phyloP scores from a whole-genome alignment of 2,888 invertebrate species.

The Caenorhabditis virilis region DNA sequence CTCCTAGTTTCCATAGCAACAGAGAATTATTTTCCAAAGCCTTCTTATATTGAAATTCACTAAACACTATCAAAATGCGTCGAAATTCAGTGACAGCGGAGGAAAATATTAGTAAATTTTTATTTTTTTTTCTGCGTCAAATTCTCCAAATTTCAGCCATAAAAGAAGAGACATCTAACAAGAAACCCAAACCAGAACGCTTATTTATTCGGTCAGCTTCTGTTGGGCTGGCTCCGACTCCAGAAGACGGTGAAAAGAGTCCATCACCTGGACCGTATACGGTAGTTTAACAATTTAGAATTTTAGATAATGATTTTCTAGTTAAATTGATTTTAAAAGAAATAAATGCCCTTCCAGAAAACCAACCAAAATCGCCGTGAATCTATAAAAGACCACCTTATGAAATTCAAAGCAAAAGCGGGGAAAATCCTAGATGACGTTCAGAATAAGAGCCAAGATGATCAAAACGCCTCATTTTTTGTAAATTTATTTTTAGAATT shows the following conservation, averaged over 20 bases:
- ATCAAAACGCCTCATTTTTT: background rate
- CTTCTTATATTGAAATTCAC: no score
- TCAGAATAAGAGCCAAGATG: constrained; percentile 7
- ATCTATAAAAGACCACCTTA: constrained; percentile 49
- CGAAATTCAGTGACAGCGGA: constrained; percentile 29
- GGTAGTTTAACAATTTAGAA: background rate
- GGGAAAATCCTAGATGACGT: constrained; percentile 45
- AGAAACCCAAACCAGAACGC: constrained; percentile 12
- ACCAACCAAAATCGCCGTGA: constrained; percentile 42
- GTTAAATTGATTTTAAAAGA: no score
- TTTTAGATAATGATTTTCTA: no score
- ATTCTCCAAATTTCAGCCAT: background rate
- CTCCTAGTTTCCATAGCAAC: background rate
- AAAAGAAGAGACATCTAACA: background rate
- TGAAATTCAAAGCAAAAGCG: constrained; percentile 49
- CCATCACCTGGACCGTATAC: constrained; percentile 11
- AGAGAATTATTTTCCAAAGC: no score
- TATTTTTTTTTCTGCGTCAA: background rate
- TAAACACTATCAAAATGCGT: constrained; percentile 19
- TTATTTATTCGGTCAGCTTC: constrained; percentile 19
- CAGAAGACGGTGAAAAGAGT: constrained; percentile 11
- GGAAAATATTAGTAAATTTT: constrained; percentile 18
- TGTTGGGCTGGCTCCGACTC: constrained; percentile 22
- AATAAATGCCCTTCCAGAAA: background rate
- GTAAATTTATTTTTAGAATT: background rate